Percentiles rank a stretch among this genome's conserved stretches.
phyloP scores from a whole-genome alignment of 2,888 invertebrate genomes.

The Aleiodes testaceus region DNA sequence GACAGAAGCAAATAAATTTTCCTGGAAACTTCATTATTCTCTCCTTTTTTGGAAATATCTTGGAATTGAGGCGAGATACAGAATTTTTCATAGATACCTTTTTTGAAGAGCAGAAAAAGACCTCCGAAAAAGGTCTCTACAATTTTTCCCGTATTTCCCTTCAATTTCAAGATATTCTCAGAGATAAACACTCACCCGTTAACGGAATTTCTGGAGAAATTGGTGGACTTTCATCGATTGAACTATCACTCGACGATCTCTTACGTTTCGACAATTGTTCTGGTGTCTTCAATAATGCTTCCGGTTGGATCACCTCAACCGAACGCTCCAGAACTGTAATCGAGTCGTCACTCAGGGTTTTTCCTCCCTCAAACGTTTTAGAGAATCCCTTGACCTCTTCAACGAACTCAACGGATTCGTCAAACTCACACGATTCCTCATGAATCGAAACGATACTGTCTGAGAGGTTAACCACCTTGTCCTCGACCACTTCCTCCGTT shows the following conservation, averaged over 20 bases:
- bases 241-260: not conserved
- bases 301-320: not conserved
- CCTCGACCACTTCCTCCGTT: not conserved
- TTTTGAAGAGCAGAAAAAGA: no score
- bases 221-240: not conserved
- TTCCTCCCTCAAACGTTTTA: not conserved
- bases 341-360: not conserved
- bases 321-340: not conserved
- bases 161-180: not conserved
- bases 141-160: no score
- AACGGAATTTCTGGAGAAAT: constrained; percentile 17
- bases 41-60: no score
- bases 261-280: not conserved
- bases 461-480: constrained; percentile 13
- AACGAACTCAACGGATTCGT: not conserved
- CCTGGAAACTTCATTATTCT: no score
- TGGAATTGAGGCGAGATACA: no score
- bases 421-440: not conserved
- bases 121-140: no score
- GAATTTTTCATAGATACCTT: no score
- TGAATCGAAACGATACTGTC: not conserved
- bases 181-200: constrained; percentile 6
- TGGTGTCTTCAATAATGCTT: not conserved
- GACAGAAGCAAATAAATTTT: no score
- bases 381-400: not conserved